These are phyloP conservation scores for Chiroxiphia lanceolata DNA, from an alignment of 2,797 vertebrate species.

Conservation along the genomic window DNA sequence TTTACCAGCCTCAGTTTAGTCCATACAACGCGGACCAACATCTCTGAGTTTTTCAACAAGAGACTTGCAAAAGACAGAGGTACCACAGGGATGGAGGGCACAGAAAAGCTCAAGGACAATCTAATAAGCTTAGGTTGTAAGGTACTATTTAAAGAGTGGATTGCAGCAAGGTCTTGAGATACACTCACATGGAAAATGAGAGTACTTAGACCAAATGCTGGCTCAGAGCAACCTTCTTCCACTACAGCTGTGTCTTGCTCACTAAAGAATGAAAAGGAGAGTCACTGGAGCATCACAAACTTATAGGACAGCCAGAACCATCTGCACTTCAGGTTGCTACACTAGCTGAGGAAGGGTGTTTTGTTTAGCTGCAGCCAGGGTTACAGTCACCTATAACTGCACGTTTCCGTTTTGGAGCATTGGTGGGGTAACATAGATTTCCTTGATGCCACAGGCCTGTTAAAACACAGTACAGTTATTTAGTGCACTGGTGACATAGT, in stretches of 20 bases:
- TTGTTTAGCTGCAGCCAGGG: constrained; percentile 31
- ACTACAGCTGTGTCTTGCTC: background rate
- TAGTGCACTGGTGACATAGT: background rate
- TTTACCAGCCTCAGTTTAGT: background rate
- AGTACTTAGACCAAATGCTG: background rate
- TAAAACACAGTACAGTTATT: constrained; percentile 11
- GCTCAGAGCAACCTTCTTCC: background rate
- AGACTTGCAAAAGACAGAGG: background rate
- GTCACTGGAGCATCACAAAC: background rate
- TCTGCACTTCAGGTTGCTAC: background rate
- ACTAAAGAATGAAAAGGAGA: background rate
- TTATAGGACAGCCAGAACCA: background rate
- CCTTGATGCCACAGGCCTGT: constrained; percentile 28
- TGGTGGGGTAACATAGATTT: background rate
- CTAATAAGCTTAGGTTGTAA: background rate
- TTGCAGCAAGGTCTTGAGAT: background rate
- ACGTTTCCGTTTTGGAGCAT: background rate
- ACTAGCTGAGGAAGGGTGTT: constrained; percentile 9
- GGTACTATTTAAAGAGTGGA: background rate
- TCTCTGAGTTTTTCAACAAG: background rate
- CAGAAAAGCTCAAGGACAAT: background rate
- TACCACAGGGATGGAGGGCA: background rate
- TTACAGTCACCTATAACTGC: background rate
- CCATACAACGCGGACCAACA: rapidly evolving
- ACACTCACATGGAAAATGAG: background rate